A percentile compares a stretch with the other conserved stretches of the same genome.
Conservation (phyloP, 2,797 vertebrate genomes). For the Streptopelia turtur region DNA sequence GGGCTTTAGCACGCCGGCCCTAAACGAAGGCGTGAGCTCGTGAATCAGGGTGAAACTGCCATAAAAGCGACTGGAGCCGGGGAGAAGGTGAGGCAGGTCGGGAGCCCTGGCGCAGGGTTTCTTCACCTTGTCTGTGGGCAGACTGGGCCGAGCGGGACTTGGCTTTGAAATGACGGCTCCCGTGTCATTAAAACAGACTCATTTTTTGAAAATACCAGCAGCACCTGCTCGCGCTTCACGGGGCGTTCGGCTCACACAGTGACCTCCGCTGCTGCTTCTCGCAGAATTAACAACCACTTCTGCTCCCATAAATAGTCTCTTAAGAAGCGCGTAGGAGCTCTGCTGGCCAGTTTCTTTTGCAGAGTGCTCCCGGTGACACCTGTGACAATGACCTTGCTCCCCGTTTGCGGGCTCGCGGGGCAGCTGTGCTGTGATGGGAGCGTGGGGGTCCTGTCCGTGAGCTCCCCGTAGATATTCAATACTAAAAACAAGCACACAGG, state of each 20-base stretch:
- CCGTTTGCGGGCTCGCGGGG: neutral
- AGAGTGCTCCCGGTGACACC: neutral
- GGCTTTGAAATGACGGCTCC: neutral
- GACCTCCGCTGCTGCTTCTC: slow-evolving; percentile 5
- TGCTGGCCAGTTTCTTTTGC: neutral
- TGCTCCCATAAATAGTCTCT: slow-evolving; percentile 54
- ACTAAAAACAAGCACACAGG: too few relatives aligned
- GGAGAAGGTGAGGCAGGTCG: neutral
- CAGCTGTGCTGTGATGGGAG: neutral
- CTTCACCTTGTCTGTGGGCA: neutral
- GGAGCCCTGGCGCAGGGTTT: neutral
- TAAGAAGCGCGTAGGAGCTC: slow-evolving; percentile 40
- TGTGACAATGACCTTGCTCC: neutral
- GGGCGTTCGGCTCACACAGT: neutral
- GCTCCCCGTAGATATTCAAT: rapidly evolving
- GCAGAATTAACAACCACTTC: slow-evolving; percentile 10
- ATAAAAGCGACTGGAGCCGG: neutral
- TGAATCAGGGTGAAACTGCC: slow-evolving; percentile 46
- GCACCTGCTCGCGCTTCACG: neutral
- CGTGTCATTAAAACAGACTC: neutral
- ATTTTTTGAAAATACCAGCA: neutral
- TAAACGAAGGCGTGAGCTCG: neutral
- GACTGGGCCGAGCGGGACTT: neutral
- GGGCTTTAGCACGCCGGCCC: neutral
- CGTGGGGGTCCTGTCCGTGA: neutral